phyloP scores from a whole-genome alignment of 2,797 vertebrate genomes.

The Pempheris klunzingeri region DNA sequence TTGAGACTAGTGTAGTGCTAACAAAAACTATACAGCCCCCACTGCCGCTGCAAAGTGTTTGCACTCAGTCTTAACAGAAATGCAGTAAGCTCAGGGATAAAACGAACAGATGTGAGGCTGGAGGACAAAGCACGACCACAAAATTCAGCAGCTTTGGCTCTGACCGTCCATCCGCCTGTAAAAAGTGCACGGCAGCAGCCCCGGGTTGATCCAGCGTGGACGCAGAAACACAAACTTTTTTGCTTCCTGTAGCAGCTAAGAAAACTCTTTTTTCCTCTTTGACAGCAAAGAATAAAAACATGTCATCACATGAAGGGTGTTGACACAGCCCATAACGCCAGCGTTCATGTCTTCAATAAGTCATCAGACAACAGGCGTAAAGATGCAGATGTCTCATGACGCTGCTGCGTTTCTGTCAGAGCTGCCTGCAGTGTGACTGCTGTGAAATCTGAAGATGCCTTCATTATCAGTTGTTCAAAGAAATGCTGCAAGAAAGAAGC shows the following conservation, averaged over 20 bases:
- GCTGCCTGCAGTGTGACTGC: slow-evolving; percentile 14
- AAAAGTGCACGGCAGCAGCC: slow-evolving; percentile 8
- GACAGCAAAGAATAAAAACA: not conserved
- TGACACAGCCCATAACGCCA: not conserved
- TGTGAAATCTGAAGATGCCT: slow-evolving; percentile 24
- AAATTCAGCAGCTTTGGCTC: slow-evolving; percentile 26
- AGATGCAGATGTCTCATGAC: not conserved
- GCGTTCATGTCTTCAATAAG: not conserved
- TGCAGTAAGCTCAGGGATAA: slow-evolving; percentile 43
- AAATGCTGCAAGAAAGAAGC: slow-evolving; percentile 35
- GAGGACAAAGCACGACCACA: slow-evolving; percentile 45
- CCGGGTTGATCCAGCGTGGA: not conserved
- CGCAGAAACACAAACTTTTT: not conserved
- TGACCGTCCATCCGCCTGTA: slow-evolving; percentile 36
- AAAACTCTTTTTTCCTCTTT: not conserved
- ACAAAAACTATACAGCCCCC: slow-evolving; percentile 25
- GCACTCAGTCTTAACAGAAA: slow-evolving; percentile 36
- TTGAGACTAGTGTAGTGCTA: slow-evolving; percentile 33
- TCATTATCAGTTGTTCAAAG: slow-evolving; percentile 48
- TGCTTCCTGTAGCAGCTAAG: too few relatives aligned
- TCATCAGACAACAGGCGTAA: not conserved
- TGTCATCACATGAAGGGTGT: not conserved
- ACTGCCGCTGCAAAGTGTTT: slow-evolving; percentile 15
- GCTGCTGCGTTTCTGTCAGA: slow-evolving; percentile 3
- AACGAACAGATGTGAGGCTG: slow-evolving; percentile 57